phyloP scores from a whole-genome alignment of 2,888 invertebrate species.

The Blera fallax region DNA sequence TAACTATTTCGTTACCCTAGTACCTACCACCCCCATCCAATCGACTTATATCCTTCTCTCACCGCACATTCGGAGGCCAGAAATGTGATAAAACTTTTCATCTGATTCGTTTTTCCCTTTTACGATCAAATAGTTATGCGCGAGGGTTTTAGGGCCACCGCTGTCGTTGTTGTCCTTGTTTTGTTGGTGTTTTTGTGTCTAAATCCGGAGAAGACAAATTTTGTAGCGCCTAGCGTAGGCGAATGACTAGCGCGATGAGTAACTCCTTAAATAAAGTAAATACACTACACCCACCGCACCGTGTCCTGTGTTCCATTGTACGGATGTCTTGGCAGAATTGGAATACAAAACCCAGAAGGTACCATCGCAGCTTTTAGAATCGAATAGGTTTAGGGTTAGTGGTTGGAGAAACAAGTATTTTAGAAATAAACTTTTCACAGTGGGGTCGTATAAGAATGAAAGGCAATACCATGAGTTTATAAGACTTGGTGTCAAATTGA shows the following conservation, averaged over 20 bases:
- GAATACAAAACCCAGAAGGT: not conserved
- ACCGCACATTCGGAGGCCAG: slow-evolving; percentile 46
- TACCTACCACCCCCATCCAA: not conserved
- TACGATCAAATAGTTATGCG: slow-evolving; percentile 65
- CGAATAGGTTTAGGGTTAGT: not conserved
- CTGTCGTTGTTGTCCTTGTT: not conserved
- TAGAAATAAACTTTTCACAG: not conserved
- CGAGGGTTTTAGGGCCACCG: slow-evolving; percentile 35
- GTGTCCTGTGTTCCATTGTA: not conserved
- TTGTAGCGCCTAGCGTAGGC: slow-evolving; percentile 36
- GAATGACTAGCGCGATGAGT: slow-evolving; percentile 28
- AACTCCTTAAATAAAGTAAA: slow-evolving; percentile 54
- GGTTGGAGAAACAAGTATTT: not conserved
- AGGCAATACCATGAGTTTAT: not conserved
- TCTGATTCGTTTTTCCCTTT: slow-evolving; percentile 54
- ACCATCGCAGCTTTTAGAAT: not conserved
- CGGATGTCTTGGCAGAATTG: not conserved
- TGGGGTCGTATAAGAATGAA: not conserved
- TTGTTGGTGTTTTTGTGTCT: slow-evolving; percentile 15
- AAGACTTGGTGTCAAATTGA: too few species aligned
- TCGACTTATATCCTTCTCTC: slow-evolving; percentile 17
- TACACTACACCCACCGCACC: slow-evolving; percentile 21
- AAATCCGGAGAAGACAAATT: slow-evolving; percentile 39
- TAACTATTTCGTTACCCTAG: slow-evolving; percentile 52
- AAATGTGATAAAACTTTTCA: slow-evolving; percentile 68